Base-by-base conservation (phyloP, 2,113 vertebrate species). In the Anguilla rostrata region DNA sequence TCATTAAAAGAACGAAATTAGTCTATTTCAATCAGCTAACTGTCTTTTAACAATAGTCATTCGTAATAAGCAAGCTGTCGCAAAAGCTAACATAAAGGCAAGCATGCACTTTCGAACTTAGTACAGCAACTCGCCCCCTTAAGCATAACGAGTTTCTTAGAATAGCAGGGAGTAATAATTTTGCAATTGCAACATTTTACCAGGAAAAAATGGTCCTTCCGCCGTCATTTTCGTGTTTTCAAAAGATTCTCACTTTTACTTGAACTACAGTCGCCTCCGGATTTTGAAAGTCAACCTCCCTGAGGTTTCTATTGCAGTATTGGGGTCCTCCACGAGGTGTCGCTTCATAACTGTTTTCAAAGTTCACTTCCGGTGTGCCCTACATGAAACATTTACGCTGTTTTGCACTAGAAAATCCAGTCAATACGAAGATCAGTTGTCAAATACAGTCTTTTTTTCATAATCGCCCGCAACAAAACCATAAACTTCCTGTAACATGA, bases 151-250 rank as follows among this genome's bases (percentile, higher is more conserved):
- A 34, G 75, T 34, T 78, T 29, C 29, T 29, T 29, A 26, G 26
- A 75, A 53, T 22, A 39, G 34, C 5, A 14, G 8, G 3, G 7
- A 29, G 75, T 15, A 78, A 78, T 39, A 20, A 15, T 34, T 26
- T 29, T 22, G 29, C 12, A 11, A 78, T 14, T 39, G 6, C 75
- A 78, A 78, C 34, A 78, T 78, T 78, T 78, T 90, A 95, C 92
- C 92, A 15, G 41, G 6, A 71, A 94, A 93, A 82, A 91, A 92
- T 43, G 92, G 90, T 16, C 85, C 86, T 81, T 88, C 85, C 5
- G 87, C 86, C 66, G 88, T 87, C 91, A 91, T 92, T 34, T 57
- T 41, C 78, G 66, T 7, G 71, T 71, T 83, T 39, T 78, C 83
- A 20, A 84, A 6, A 41, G 14, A 15, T 78, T 78, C 1, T 78